Evolutionary conservation across 1,140 invertebrate species (phyloP).

Genomic region (Oncopodura yosiiana): DNA sequence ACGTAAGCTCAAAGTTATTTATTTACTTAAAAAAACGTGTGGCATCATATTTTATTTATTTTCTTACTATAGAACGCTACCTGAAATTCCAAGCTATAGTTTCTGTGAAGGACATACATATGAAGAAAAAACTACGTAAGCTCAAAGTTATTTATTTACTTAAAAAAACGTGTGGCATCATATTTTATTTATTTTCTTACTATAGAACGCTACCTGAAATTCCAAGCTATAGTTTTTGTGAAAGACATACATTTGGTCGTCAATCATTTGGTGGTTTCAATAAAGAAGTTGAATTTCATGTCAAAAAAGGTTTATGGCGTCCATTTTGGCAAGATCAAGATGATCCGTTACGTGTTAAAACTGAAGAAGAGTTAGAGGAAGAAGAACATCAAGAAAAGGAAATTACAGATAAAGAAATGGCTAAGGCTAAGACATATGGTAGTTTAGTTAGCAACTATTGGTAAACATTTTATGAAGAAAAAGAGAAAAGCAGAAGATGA

Average conservation of each 20-base stretch:
- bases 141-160: no score
- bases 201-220: slow-evolving; percentile 11
- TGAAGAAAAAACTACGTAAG: neutral
- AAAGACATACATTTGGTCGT: slow-evolving; percentile 64
- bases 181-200: neutral
- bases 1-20: neutral
- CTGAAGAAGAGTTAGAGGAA: slow-evolving; percentile 41
- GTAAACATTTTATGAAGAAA: slow-evolving; percentile 39
- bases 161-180: no score
- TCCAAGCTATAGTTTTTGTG: slow-evolving; percentile 62
- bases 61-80: neutral
- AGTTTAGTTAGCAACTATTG: slow-evolving; percentile 41
- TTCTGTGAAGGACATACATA: slow-evolving; percentile 61
- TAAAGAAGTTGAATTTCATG: slow-evolving; percentile 63
- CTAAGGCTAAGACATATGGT: slow-evolving; percentile 48
- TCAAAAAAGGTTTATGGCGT: slow-evolving; percentile 24
- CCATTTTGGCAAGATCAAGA: neutral
- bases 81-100: slow-evolving; percentile 52
- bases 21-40: no score
- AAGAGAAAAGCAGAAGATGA: neutral
- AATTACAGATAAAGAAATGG: slow-evolving; percentile 58
- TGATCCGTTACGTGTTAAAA: slow-evolving; percentile 37
- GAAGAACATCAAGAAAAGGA: slow-evolving; percentile 42
- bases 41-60: no score
- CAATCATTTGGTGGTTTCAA: slow-evolving; percentile 82